Base-by-base conservation (phyloP, 2,888 invertebrate genomes). In the Epistrophe eligans region DNA sequence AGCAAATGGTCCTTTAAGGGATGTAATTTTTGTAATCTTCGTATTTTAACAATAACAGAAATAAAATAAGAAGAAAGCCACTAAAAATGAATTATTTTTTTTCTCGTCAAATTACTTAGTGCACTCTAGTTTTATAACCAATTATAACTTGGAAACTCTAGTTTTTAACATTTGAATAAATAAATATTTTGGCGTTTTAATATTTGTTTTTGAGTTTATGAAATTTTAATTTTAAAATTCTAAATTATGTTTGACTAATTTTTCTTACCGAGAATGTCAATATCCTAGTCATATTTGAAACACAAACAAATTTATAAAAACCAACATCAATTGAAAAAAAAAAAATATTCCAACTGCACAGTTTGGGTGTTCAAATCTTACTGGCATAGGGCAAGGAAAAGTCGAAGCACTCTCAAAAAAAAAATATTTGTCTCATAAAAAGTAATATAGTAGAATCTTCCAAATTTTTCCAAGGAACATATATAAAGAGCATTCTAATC, bases 191-290 rank as follows among this genome's bases (percentile, higher is more conserved):
- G n/a, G n/a, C n/a, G n/a, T n/a, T n/a, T n/a, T n/a, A n/a, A n/a
- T n/a, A n/a, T n/a, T n/a, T n/a, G n/a, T n/a, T n/a, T n/a, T n/a
- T n/a, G n/a, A n/a, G n/a, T n/a, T n/a, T n/a, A n/a, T n/a, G n/a
- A n/a, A n/a, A n/a, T n/a, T n/a, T n/a, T n/a, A n/a, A n/a, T n/a
- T n/a, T n/a, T n/a, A n/a, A n/a, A n/a, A n/a, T n/a, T n/a, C n/a
- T n/a, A n/a, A n/a, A n/a, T 50, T 24, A 0, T 7, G 4, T 43
- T 45, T 50, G 0, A 19, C 11, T 10, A 19, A 50, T 19, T 19
- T 11, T 7, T 60, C 82, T 83, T 77, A 83, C 83, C 83, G 77
- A 66, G 77, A 73, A 73, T 15, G 77, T 83, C 15, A 77, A 60
- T 70, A 55, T 55, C 15, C 70, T 70, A 7, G 66, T 67, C 60